These are phyloP conservation scores for Antechinus stuartii DNA, from an alignment of 2,113 vertebrate genomes.

Conservation along the genomic window DNA sequence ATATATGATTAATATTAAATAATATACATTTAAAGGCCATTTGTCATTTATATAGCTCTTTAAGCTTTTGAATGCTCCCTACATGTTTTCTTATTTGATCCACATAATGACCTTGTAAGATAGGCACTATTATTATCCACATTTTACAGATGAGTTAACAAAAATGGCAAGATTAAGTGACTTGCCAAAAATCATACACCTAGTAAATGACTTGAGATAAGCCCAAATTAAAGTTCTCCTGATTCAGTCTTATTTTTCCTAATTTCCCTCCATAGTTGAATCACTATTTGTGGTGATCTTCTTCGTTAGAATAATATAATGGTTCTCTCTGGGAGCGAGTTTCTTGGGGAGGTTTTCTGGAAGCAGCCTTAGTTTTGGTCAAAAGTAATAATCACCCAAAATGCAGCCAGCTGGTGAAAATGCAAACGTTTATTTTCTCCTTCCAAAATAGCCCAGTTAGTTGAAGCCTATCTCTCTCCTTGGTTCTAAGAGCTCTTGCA, in stretches of 20 bases:
- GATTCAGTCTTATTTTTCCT: neutral
- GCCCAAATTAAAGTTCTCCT: neutral
- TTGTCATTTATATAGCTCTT: too few species aligned
- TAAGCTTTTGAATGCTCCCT: too few species aligned
- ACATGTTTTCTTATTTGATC: neutral
- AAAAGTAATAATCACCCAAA: too few species aligned
- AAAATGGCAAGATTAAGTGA: neutral
- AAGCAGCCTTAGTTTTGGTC: too few species aligned
- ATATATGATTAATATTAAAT: neutral
- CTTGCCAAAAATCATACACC: neutral
- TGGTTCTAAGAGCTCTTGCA: too few species aligned
- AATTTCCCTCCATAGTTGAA: neutral
- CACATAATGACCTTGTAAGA: neutral
- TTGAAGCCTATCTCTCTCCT: too few species aligned
- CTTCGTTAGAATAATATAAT: too few species aligned
- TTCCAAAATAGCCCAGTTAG: too few species aligned
- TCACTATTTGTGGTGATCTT: neutral
- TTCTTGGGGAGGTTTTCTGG: too few species aligned
- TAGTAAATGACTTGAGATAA: neutral
- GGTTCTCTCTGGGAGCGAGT: too few species aligned
- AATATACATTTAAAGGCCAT: neutral
- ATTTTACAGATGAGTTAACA: neutral
- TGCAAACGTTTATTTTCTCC: too few species aligned
- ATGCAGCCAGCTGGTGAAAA: too few species aligned
- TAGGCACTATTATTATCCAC: neutral